Evolutionary conservation across 2,888 invertebrate species (phyloP).

Genomic region (Eupelmus urozonus): DNA sequence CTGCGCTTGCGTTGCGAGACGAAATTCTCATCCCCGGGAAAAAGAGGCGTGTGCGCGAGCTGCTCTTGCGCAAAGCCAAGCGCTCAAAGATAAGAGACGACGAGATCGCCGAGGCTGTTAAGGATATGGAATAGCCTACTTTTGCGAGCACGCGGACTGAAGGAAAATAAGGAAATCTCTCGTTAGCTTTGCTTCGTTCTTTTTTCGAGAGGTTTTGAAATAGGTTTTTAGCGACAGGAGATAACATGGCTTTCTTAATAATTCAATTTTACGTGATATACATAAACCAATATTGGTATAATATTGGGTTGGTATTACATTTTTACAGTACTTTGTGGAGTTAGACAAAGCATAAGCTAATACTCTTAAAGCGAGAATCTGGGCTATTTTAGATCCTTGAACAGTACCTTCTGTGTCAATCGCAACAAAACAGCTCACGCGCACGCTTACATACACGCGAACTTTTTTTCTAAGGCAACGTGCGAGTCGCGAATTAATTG

Average conservation of each 20-base stretch:
- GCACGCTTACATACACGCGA: too few relatives aligned
- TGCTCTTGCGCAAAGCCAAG: constrained; percentile 32
- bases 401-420: neutral
- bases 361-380: neutral
- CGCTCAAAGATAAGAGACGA: constrained; percentile 50
- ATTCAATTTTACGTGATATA: neutral
- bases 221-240: too few relatives aligned
- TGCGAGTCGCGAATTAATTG: constrained; percentile 49
- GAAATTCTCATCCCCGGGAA: constrained; percentile 48
- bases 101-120: constrained; percentile 38
- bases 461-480: neutral
- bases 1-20: neutral
- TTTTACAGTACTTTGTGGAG: too few relatives aligned
- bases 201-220: neutral
- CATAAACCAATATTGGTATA: neutral
- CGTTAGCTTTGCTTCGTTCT: constrained; percentile 12
- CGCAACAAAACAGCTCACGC: constrained; percentile 15
- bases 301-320: neutral
- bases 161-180: constrained; percentile 28
- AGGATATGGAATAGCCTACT: constrained; percentile 42
- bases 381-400: constrained; percentile 16
- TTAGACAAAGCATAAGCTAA: neutral
- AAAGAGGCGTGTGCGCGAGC: constrained; percentile 5
- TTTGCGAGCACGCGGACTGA: neutral
- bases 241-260: neutral